These are phyloP conservation scores for Nudaria mundana DNA, from an alignment of 2,888 invertebrate species.

Conservation along the genomic window DNA sequence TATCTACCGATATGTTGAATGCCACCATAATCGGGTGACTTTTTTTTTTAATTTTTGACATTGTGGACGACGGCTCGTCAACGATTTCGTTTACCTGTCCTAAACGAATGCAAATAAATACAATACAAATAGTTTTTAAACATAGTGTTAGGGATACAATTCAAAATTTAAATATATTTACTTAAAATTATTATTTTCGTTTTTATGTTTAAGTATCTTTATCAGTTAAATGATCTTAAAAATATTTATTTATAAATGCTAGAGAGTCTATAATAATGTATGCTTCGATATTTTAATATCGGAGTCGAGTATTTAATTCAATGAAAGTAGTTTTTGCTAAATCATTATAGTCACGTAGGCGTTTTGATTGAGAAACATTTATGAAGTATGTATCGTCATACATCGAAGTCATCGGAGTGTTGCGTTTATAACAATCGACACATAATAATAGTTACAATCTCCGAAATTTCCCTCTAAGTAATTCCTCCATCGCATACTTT, in stretches of 20 bases:
- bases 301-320: background rate
- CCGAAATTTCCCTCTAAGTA: conserved; percentile 18
- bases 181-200: conserved; percentile 13
- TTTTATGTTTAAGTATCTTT: too few species aligned
- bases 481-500: conserved; percentile 25
- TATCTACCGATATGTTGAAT: conserved; percentile 48
- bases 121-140: conserved; percentile 16
- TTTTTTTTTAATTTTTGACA: conserved; percentile 47
- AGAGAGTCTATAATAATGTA: too few species aligned
- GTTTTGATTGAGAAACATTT: conserved; percentile 22
- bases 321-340: conserved; percentile 21
- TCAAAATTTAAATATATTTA: conserved; percentile 12
- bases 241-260: too few species aligned
- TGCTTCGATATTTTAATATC: background rate
- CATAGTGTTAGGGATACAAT: conserved; percentile 9
- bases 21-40: conserved; percentile 45
- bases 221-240: too few species aligned
- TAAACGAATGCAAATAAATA: conserved; percentile 15
- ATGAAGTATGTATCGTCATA: conserved; percentile 16
- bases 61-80: conserved; percentile 25
- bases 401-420: conserved; percentile 22
- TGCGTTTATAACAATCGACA: conserved; percentile 18
- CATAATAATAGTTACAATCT: conserved; percentile 20
- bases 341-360: conserved; percentile 18
- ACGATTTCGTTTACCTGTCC: conserved; percentile 12